Percentiles rank a stretch among this genome's conserved stretches.
Evolutionary conservation across 2,888 invertebrate species (phyloP).

Genomic region (Trichogramma evanescens): DNA sequence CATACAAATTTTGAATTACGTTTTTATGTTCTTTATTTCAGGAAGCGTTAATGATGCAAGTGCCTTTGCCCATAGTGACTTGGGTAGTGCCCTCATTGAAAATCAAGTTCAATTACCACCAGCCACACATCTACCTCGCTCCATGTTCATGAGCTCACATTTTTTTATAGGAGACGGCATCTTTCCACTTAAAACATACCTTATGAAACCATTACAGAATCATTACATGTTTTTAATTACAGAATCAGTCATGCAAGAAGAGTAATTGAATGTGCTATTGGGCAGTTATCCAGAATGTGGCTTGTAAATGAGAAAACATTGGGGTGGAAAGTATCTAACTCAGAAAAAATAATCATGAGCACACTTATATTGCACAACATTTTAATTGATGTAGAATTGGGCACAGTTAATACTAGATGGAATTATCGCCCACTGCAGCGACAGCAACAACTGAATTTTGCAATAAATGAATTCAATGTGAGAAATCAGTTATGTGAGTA

Average conservation of each 20-base stretch:
- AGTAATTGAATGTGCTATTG: conserved; percentile 1
- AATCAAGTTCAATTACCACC: not conserved
- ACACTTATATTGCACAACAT: not conserved
- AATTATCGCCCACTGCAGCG: not conserved
- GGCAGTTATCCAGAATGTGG: not conserved
- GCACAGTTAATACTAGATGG: not conserved
- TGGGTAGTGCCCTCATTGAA: not conserved
- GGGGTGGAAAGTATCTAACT: not conserved
- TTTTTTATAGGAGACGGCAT: not conserved
- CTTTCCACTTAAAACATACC: not conserved
- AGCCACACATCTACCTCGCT: not conserved
- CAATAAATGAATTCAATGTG: conserved; percentile 5
- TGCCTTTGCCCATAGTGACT: not conserved
- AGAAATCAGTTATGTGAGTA: conserved; percentile 12
- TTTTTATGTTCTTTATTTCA: not conserved
- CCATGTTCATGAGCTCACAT: not conserved
- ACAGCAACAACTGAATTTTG: not conserved
- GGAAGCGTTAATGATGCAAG: not conserved
- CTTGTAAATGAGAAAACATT: not conserved
- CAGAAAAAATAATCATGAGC: not conserved
- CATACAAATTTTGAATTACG: not conserved
- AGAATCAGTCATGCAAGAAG: not conserved
- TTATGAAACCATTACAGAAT: not conserved
- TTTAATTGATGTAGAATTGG: not conserved
- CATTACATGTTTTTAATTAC: not conserved